Conservation (phyloP, 2,113 vertebrate genomes). For the Cranoglanis bouderius region DNA sequence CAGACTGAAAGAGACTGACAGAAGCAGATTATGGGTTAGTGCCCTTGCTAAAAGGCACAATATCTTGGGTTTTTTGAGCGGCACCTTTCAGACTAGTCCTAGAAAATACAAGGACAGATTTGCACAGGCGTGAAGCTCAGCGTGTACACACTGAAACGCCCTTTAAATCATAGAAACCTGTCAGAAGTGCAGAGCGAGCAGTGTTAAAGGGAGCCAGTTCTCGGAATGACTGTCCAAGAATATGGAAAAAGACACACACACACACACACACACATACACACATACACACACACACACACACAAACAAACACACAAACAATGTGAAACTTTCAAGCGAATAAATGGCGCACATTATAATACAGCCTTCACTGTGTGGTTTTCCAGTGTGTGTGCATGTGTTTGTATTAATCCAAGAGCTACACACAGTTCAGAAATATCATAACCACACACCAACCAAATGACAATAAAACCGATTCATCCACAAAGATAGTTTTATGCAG, state of each 20-base stretch:
- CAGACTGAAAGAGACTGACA: not conserved
- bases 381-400: not conserved
- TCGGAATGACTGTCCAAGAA: conserved; percentile 1
- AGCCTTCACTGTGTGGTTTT: not conserved
- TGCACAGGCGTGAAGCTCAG: not conserved
- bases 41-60: conserved; percentile 14
- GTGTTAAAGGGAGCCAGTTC: conserved; percentile 36
- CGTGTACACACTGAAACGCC: not conserved
- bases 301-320: not conserved
- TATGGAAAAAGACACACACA: not conserved
- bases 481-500: conserved; percentile 12
- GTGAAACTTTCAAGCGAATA: not conserved
- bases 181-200: conserved; percentile 52
- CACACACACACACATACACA: not conserved
- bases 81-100: not conserved
- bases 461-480: conserved; percentile 15
- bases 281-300: not conserved
- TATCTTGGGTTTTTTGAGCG: not conserved
- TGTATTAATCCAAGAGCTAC: conserved; percentile 7
- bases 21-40: conserved; percentile 3
- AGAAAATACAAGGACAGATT: not conserved
- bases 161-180: conserved; percentile 16
- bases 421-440: conserved; percentile 27
- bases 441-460: not conserved
- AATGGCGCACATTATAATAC: not conserved